Conservation (phyloP, 2,113 vertebrate species). For the Pterophyllum scalare region DNA sequence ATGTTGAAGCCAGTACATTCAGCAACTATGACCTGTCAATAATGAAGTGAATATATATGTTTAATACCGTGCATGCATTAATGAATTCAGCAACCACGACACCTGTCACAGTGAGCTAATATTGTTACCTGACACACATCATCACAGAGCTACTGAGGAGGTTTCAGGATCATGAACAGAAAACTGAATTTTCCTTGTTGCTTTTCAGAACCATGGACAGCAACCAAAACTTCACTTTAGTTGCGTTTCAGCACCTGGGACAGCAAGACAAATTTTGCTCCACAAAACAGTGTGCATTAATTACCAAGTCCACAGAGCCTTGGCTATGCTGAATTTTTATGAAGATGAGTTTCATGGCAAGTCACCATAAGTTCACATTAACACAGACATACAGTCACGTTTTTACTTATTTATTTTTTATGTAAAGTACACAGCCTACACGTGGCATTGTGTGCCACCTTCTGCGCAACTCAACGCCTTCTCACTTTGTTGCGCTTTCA, state of each 20-base stretch:
- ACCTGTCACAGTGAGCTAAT: neutral
- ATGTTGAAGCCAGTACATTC: neutral
- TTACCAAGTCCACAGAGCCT: neutral
- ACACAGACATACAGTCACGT: slow-evolving; percentile 39
- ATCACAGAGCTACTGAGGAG: neutral
- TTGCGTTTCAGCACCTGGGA: slow-evolving; percentile 40
- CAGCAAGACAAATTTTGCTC: neutral
- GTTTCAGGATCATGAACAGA: slow-evolving; percentile 6
- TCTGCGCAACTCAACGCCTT: slow-evolving; percentile 38
- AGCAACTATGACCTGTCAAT: neutral
- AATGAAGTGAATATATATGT: neutral
- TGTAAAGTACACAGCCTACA: slow-evolving; percentile 45
- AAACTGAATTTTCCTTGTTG: neutral
- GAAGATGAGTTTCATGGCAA: neutral
- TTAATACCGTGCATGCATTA: neutral
- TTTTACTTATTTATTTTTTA: slow-evolving; percentile 26
- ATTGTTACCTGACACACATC: neutral
- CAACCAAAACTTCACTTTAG: neutral
- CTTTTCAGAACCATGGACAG: slow-evolving; percentile 17
- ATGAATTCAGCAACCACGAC: slow-evolving; percentile 2
- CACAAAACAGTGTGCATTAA: slow-evolving; percentile 50
- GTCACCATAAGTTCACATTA: slow-evolving; percentile 15
- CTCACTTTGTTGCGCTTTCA: slow-evolving; percentile 18
- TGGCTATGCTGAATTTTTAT: neutral
- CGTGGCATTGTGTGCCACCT: slow-evolving; percentile 25